Evolutionary conservation across 2,888 invertebrate species (phyloP).

Genomic region (Andrena fulva): DNA sequence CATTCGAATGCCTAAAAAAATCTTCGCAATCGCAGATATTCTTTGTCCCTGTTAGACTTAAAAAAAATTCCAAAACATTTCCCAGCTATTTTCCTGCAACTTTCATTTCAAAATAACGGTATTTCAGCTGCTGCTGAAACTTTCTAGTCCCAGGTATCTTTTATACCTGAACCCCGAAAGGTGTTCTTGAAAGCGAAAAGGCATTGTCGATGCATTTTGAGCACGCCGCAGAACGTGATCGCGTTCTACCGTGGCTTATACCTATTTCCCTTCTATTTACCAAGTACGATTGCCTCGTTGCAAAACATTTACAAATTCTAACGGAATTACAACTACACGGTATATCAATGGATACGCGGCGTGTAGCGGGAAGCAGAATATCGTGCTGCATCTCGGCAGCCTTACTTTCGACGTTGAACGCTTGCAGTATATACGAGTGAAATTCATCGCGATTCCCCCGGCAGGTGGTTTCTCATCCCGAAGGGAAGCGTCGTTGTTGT

Average conservation of each 20-base stretch:
- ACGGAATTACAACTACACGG: not conserved
- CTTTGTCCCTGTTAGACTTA: not conserved
- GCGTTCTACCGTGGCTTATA: not conserved
- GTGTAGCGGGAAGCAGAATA: not conserved
- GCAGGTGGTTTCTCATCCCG: slow-evolving; percentile 71
- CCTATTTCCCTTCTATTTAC: not conserved
- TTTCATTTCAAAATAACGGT: not conserved
- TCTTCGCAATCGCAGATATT: not conserved
- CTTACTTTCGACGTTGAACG: not conserved
- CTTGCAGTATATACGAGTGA: slow-evolving; percentile 39
- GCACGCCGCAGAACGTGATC: not conserved
- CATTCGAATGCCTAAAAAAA: not conserved
- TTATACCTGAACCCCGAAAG: not conserved
- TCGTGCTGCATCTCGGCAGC: not conserved
- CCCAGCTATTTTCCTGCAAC: not conserved
- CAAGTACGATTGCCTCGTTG: not conserved
- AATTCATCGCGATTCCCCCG: slow-evolving; percentile 64
- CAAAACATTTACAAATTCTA: not conserved
- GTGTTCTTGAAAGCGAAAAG: not conserved
- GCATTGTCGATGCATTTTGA: not conserved
- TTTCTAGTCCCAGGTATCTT: not conserved
- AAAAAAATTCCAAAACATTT: not conserved
- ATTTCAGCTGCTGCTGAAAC: not conserved
- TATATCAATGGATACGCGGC: not conserved
- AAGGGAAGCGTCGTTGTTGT: slow-evolving; percentile 53